Percentiles rank a stretch among this genome's conserved stretches.
These are phyloP conservation scores for Elanus axillaris DNA, from an alignment of 2,113 vertebrate species.

Conservation along the genomic window DNA sequence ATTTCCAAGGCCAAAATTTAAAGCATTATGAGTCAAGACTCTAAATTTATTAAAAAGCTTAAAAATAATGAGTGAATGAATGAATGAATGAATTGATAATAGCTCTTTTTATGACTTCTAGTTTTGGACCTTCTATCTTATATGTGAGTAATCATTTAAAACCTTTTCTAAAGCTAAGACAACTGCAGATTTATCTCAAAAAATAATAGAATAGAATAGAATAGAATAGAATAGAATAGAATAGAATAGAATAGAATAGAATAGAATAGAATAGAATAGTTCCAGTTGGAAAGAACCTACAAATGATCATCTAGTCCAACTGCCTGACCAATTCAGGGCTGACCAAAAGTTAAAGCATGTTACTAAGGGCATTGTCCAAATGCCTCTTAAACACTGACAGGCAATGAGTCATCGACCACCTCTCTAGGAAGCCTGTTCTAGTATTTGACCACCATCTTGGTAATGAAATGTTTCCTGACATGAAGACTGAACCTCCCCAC, in stretches of 20 bases:
- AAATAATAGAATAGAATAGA: background rate
- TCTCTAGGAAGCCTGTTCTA: background rate
- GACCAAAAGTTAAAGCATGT: background rate
- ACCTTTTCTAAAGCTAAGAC: background rate
- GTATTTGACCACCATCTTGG: background rate
- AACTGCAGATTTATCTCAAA: background rate
- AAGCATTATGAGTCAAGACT: background rate
- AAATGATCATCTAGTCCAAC: background rate
- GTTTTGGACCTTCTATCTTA: background rate
- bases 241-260: no score
- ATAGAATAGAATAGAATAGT: background rate
- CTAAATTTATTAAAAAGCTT: background rate
- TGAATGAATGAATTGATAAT: background rate
- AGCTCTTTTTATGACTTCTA: background rate
- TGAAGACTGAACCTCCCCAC: background rate
- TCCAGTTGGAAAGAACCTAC: background rate
- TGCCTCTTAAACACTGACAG: background rate
- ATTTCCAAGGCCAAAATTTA: background rate
- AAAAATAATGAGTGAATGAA: background rate
- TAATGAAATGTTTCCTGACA: background rate
- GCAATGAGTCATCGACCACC: fast-evolving
- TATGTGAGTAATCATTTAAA: background rate
- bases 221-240: background rate
- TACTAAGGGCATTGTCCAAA: background rate
- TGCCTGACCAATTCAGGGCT: background rate